Evolutionary conservation across 2,113 vertebrate species (phyloP), one percentile per base, ranked within the genome.

Genomic region (Cebidichthys violaceus): DNA sequence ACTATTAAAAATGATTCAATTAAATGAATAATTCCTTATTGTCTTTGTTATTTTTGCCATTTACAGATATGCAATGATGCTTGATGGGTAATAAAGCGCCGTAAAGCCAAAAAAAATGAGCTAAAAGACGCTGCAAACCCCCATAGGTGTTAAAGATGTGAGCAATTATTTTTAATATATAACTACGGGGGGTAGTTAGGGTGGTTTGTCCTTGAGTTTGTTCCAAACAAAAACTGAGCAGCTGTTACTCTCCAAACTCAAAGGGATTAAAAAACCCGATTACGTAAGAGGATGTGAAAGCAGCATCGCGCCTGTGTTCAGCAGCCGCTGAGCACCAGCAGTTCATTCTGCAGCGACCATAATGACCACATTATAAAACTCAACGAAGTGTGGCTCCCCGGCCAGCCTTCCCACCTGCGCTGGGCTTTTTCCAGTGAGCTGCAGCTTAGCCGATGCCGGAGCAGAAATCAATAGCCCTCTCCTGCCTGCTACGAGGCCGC

Each of bases 221-320:
- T 71, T 71, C 43, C 37, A 33, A 84, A 87, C 67, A 31, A 66
- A 31, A 87, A 61, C 75, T 70, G 73, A 91, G 82, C 89, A 91
- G 82, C 85, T 91, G 89, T 72, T 81, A 33, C 22, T 47, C 72
- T 77, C 69, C 52, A 82, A 86, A 84, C 70, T 84, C 72, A 74
- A 37, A 88, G 45, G 70, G 87, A 90, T 93, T 90, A 90, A 74
- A 69, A 91, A 70, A 27, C 73, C 59, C 61, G n/a, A 60, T 92
- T 88, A 92, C 20, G 69, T 84, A 92, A 92, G 83, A 79, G 74
- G 84, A 86, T 84, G 47, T 78, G 22, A 83, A 69, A 72, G 81
- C 61, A 35, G 24, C 79, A 70, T 79, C 55, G 4, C 75, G 8
- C 77, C 60, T 85, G 78, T 9, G 66, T 62, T 74, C 17, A 54